Evolutionary conservation across 2,888 invertebrate species (phyloP), one percentile per base, ranked within the genome.

Genomic region (Ormyrus thymus): DNA sequence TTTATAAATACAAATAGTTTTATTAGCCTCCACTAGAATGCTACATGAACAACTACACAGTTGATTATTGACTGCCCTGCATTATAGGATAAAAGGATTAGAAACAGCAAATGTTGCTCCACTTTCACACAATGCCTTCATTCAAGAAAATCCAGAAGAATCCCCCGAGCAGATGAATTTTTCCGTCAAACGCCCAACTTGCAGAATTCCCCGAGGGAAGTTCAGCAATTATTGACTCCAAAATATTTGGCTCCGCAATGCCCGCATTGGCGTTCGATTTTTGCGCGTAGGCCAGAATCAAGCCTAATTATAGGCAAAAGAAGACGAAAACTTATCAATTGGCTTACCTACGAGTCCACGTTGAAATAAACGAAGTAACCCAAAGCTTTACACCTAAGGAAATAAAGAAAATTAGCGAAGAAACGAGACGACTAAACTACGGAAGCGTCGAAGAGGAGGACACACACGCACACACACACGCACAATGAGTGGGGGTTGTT

Each of bases 391-490:
- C 29, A 29, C 9, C 51, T 55, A 78, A 62, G 50, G n/a, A 78
- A 78, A 78, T 50, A 74, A 9, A 58, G 46, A 65, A 68, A 78
- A 78, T 69, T 68, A 68, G 68, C 68, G 68, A 62, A 62, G 51
- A 74, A 74, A 78, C 51, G 62, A 69, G 66, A 68, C 77, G 78
- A 73, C 69, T 69, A 69, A 77, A 69, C 78, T 73, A 74, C 78
- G 62, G 55, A 78, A 73, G 73, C 78, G 78, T 78, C 69, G 55
- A 69, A 62, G 15, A 43, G 13, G 51, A 68, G 74, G 10, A 75
- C 75, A 72, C 71, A 56, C n/a, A 53, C 64, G 29, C 61, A 58
- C 45, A 53, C 76, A 6, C 29, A 50, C 29, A 43, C 50, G 43
- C n/a, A 13, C n/a, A 15, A 50, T 43, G 51, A 11, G 11, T 15